Percentiles rank a stretch among this genome's conserved stretches.
These are phyloP conservation scores for Lacanobia oleracea DNA, from an alignment of 2,888 invertebrate species.

Conservation along the genomic window DNA sequence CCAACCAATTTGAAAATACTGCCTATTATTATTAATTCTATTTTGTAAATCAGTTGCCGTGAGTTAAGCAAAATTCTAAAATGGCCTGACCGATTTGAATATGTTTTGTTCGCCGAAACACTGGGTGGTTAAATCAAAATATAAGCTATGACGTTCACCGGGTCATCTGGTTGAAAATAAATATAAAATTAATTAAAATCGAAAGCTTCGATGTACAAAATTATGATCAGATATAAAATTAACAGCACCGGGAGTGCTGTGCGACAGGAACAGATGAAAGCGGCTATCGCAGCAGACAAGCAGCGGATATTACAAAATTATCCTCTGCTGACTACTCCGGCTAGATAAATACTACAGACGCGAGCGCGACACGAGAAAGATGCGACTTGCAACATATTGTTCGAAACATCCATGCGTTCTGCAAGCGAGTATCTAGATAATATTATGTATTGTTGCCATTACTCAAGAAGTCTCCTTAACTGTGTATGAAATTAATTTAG, in stretches of 20 bases:
- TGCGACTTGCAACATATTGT: neutral
- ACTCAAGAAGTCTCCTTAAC: slow-evolving; percentile 3
- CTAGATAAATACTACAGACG: slow-evolving; percentile 25
- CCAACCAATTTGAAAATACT: neutral
- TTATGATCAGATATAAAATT: neutral
- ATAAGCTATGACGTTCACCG: too few species aligned
- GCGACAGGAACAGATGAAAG: slow-evolving; percentile 35
- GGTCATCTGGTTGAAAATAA: too few species aligned
- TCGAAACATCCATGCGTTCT: neutral
- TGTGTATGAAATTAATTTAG: slow-evolving; percentile 4
- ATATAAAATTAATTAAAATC: neutral
- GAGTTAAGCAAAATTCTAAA: too few species aligned
- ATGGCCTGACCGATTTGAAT: too few species aligned
- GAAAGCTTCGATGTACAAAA: neutral
- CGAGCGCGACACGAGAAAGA: slow-evolving; percentile 17
- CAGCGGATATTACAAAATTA: slow-evolving; percentile 46
- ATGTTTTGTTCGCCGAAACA: too few species aligned
- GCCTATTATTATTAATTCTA: too few species aligned
- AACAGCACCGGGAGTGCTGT: neutral
- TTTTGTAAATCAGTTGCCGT: too few species aligned
- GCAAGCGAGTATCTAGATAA: neutral
- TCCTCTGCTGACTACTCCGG: slow-evolving; percentile 9
- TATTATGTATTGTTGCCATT: neutral
- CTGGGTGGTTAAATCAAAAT: too few species aligned
- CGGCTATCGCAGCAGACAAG: slow-evolving; percentile 20